Evolutionary conservation across 2,797 vertebrate species (phyloP).

Genomic region (Psittacula derbiana): DNA sequence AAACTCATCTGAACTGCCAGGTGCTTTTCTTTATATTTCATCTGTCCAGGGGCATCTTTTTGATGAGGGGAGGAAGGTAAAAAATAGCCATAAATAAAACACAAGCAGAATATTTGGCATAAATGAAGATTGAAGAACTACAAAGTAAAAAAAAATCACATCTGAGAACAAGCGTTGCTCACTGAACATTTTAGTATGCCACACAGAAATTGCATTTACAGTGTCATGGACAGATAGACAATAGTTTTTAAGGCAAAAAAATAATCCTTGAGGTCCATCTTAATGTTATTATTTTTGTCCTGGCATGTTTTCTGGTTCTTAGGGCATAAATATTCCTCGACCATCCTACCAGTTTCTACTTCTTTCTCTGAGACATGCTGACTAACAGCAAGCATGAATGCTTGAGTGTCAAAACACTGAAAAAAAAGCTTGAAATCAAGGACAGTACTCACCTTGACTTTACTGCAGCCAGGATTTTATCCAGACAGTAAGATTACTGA

Average conservation of each 20-base stretch:
- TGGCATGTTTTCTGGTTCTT: neutral
- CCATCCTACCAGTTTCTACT: neutral
- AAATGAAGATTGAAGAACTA: conserved; percentile 24
- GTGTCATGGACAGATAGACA: neutral
- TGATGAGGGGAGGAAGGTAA: neutral
- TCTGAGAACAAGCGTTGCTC: neutral
- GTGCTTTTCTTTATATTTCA: neutral
- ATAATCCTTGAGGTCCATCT: neutral
- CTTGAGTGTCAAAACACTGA: neutral
- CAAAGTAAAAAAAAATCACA: neutral
- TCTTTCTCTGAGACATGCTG: neutral
- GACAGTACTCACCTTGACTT: neutral
- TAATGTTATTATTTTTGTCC: neutral
- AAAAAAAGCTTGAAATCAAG: neutral
- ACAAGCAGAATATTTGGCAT: neutral
- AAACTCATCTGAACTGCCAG: neutral
- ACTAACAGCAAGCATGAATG: neutral
- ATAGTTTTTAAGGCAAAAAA: neutral
- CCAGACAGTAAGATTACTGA: neutral
- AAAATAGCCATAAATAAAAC: neutral
- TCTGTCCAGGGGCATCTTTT: neutral
- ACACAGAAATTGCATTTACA: neutral
- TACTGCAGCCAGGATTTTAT: neutral
- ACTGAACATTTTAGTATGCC: neutral
- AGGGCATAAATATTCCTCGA: neutral